Evolutionary conservation across 2,888 invertebrate genomes (phyloP).

Genomic region (Drosophila testacea): DNA sequence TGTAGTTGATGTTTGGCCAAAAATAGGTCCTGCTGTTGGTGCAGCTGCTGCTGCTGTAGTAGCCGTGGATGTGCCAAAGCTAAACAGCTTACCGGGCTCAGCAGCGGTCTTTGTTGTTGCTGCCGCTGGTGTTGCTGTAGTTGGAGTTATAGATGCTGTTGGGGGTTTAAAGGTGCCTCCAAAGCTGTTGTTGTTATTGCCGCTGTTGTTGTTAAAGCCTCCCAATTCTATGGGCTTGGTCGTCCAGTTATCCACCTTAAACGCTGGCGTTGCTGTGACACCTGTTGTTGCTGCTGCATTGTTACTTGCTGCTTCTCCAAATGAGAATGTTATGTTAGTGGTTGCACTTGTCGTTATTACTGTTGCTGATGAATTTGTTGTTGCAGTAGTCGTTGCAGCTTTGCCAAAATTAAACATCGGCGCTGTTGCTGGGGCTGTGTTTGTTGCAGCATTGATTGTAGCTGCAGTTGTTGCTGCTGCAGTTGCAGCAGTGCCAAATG

Average conservation of each 20-base stretch:
- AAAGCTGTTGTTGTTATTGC: conserved; percentile 16
- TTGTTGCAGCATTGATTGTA: not conserved
- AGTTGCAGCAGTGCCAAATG: conserved; percentile 25
- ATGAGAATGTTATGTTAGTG: conserved; percentile 28
- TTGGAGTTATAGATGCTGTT: conserved; percentile 18
- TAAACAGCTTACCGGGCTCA: conserved; percentile 34
- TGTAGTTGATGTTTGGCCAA: not conserved
- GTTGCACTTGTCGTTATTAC: not conserved
- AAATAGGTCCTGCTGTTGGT: conserved; percentile 2
- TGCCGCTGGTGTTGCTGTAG: conserved; percentile 2
- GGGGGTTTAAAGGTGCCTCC: conserved; percentile 16
- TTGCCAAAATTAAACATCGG: conserved; percentile 37
- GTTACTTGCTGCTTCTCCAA: conserved; percentile 20
- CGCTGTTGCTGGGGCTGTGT: conserved; percentile 20
- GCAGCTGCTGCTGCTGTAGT: not conserved
- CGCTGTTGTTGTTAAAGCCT: conserved; percentile 1
- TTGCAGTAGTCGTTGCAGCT: conserved; percentile 6
- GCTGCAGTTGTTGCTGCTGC: conserved; percentile 9
- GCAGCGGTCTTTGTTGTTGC: conserved; percentile 8
- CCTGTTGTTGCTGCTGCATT: conserved; percentile 6
- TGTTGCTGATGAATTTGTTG: conserved; percentile 2
- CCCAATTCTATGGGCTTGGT: conserved; percentile 9
- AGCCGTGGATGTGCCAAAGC: conserved; percentile 22
- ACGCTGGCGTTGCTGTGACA: conserved; percentile 9
- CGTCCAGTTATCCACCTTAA: conserved; percentile 9